Evolutionary conservation across 1,140 invertebrate genomes (phyloP), one percentile per base, ranked within the genome.

Genomic region (Oscheius sp.): DNA sequence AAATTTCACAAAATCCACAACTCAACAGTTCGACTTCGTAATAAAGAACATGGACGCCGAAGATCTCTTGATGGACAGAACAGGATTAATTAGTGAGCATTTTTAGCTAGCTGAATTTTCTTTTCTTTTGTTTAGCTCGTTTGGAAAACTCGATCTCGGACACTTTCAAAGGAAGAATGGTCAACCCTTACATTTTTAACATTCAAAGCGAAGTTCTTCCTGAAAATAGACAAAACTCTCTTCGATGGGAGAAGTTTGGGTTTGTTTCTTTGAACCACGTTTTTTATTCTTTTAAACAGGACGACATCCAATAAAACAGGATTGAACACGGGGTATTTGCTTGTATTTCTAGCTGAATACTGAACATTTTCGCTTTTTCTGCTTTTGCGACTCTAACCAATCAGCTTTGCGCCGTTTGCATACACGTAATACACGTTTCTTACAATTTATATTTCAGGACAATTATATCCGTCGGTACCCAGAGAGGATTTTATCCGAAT

Each of bases 181-280:
- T 82, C 2, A 82, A 84, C 65, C 82, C 80, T 7, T 82, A 84
- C 71, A 79, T 82, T 58, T 84, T 59, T 45, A 79, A 82, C 31
- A 78, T 82, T 55, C 61, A 73, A 59, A 66, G 46, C n/a, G 52
- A 46, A 4, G 58, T 70, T 36, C 61, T 52, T 20, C 61, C 26
- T 20, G 74, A 58, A 20, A 73, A 49, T 32, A 46, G 52, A 32
- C 71, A 68, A 4, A 64, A 67, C n/a, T n/a, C n/a, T 28, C 68
- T 78, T 20, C 34, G 59, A 36, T 52, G 46, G 23, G 58, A 74
- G 38, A 68, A 65, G 10, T 61, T 63, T 38, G 49, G 66, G 55
- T 64, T 34, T n/a, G n/a, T n/a, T n/a, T n/a, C n/a, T n/a, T n/a
- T n/a, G n/a, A n/a, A n/a, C n/a, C n/a, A n/a, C n/a, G n/a, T n/a